These are phyloP conservation scores for Actinia tenebrosa DNA, from an alignment of 64 coral and sea anemone species.

Conservation along the genomic window DNA sequence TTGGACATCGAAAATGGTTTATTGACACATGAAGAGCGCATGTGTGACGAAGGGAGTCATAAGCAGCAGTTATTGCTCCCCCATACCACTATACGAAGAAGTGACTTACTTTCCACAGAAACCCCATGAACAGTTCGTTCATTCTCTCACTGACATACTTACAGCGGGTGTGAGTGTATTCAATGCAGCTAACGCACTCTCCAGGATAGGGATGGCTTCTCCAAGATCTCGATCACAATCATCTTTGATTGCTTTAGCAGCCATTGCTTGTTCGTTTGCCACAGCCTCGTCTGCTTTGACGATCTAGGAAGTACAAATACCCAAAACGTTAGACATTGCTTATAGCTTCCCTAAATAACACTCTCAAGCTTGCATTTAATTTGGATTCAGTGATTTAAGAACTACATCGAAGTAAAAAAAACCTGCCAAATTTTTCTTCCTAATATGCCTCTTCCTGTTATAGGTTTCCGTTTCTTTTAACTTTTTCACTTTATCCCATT, in stretches of 20 bases:
- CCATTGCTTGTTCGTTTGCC: slow-evolving; percentile 93
- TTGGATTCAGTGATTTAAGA: too few species aligned
- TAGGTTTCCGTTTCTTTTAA: too few species aligned
- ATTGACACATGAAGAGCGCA: too few species aligned
- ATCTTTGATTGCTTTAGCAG: slow-evolving; percentile 98
- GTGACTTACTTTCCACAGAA: neutral
- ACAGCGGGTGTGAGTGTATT: slow-evolving; percentile 87
- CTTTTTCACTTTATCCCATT: too few species aligned
- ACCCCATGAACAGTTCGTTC: neutral
- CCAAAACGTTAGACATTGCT: neutral
- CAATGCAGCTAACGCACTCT: slow-evolving; percentile 86
- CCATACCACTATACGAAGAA: too few species aligned
- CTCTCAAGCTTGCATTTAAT: too few species aligned
- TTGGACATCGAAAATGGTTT: too few species aligned
- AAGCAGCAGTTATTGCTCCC: too few species aligned
- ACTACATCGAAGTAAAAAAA: too few species aligned
- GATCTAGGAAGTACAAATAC: slow-evolving; percentile 35
- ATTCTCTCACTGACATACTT: slow-evolving; percentile 4
- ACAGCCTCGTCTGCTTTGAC: slow-evolving; percentile 98
- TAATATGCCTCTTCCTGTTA: too few species aligned
- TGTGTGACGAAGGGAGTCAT: too few species aligned
- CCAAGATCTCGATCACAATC: slow-evolving; percentile 94
- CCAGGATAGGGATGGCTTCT: slow-evolving; percentile 95
- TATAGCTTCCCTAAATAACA: neutral
- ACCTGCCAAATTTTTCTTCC: too few species aligned